Percentiles rank a stretch among this genome's conserved stretches.
These are phyloP conservation scores for Brachionus rotundiformis DNA, from an alignment of 1,140 invertebrate species.

Conservation along the genomic window DNA sequence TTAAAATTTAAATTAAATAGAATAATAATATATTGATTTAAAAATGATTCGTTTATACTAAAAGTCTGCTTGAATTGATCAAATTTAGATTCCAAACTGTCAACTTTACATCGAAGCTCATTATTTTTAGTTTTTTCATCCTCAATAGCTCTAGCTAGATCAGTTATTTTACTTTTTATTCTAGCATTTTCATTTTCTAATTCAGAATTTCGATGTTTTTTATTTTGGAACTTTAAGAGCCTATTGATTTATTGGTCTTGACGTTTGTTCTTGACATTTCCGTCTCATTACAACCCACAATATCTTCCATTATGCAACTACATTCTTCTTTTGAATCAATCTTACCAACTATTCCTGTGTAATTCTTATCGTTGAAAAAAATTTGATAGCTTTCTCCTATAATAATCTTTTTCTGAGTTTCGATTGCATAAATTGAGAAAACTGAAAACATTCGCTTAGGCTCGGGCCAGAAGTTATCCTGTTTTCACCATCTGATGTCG, in stretches of 20 bases:
- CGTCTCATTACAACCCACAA: not conserved
- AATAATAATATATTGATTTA: too few relatives aligned
- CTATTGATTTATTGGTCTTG: not conserved
- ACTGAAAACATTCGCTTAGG: constrained; percentile 7
- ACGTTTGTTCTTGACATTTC: not conserved
- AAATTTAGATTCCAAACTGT: not conserved
- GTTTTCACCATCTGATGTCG: not conserved
- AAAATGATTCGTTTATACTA: too few relatives aligned
- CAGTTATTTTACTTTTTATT: not conserved
- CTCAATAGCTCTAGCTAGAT: not conserved
- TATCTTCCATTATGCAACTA: not conserved
- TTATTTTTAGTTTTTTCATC: not conserved
- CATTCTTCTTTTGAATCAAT: not conserved
- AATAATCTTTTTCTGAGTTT: not conserved
- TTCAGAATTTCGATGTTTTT: not conserved
- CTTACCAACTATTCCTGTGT: not conserved
- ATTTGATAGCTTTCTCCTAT: not conserved
- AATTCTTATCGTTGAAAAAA: not conserved
- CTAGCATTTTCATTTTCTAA: not conserved
- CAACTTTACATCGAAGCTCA: not conserved
- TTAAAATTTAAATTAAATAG: too few relatives aligned
- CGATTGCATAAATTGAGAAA: not conserved
- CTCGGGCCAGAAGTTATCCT: not conserved
- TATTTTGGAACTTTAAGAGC: not conserved
- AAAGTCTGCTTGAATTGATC: too few relatives aligned